phyloP scores from a whole-genome alignment of 2,888 invertebrate species.

The Hofmannophila pseudospretella region DNA sequence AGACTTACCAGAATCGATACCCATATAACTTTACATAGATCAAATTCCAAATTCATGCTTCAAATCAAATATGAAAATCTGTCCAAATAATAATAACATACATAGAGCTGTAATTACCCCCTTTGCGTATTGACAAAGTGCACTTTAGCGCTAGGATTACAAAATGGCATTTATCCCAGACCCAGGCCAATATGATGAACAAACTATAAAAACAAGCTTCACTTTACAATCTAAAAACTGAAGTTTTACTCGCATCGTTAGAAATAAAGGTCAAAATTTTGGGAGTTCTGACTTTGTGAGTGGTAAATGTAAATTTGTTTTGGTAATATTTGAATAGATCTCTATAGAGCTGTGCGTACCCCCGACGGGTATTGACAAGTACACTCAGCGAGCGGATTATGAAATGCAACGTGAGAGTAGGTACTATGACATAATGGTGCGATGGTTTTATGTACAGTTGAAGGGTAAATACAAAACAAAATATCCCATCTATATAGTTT shows the following conservation, averaged over 20 bases:
- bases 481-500: too few species aligned
- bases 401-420: conserved; percentile 32
- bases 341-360: conserved; percentile 33
- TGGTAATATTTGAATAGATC: conserved; percentile 51
- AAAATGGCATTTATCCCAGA: conserved; percentile 52
- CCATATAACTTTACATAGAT: too few species aligned
- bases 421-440: conserved; percentile 25
- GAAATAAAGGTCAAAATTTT: background rate
- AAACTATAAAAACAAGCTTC: conserved; percentile 41
- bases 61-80: too few species aligned
- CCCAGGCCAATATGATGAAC: conserved; percentile 29
- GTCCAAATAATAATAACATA: background rate
- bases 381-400: conserved; percentile 62
- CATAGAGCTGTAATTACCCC: conserved; percentile 26
- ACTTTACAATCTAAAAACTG: conserved; percentile 1
- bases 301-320: conserved; percentile 2
- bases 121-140: conserved; percentile 54
- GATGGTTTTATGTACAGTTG: conserved; percentile 28
- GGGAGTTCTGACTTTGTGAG: background rate
- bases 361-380: conserved; percentile 61
- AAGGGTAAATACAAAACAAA: too few species aligned
- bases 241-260: background rate
- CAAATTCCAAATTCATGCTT: too few species aligned
- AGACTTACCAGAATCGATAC: too few species aligned
- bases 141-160: conserved; percentile 57